These are phyloP conservation scores for Marisa cornuarietis DNA, from an alignment of 1,140 invertebrate genomes.

Conservation along the genomic window DNA sequence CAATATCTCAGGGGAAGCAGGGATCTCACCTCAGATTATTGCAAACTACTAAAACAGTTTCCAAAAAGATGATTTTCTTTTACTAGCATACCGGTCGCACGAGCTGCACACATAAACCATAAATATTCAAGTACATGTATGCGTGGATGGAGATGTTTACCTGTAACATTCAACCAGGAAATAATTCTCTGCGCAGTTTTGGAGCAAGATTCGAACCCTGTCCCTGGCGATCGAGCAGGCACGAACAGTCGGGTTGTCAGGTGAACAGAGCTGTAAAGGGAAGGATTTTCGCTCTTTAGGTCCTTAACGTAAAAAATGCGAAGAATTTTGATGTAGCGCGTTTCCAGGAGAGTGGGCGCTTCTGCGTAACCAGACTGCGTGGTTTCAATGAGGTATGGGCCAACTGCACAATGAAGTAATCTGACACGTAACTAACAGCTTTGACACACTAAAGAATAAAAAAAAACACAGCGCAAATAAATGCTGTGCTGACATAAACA, in stretches of 20 bases:
- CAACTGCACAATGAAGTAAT: neutral
- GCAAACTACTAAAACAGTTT: too few relatives aligned
- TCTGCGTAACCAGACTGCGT: constrained; percentile 20
- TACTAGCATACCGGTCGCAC: too few relatives aligned
- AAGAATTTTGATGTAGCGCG: constrained; percentile 38
- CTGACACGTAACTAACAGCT: too few relatives aligned
- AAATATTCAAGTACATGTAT: neutral
- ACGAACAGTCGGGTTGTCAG: constrained; percentile 35
- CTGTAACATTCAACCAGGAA: constrained; percentile 34
- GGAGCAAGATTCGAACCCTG: constrained; percentile 33
- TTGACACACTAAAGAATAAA: too few relatives aligned
- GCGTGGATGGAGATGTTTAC: constrained; percentile 17
- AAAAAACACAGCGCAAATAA: too few relatives aligned
- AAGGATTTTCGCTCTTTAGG: constrained; percentile 19
- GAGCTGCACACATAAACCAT: too few relatives aligned
- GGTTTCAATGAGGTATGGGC: neutral
- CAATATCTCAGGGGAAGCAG: too few relatives aligned
- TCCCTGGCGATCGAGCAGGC: constrained; percentile 23
- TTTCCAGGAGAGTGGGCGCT: constrained; percentile 13
- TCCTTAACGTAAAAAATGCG: constrained; percentile 37
- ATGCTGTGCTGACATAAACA: too few relatives aligned
- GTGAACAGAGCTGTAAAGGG: constrained; percentile 19
- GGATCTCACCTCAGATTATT: too few relatives aligned
- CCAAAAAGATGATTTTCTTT: too few relatives aligned
- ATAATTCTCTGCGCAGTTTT: constrained; percentile 41